Base-by-base conservation (phyloP, 2,888 invertebrate genomes). In the Drosophila stalkeri region DNA sequence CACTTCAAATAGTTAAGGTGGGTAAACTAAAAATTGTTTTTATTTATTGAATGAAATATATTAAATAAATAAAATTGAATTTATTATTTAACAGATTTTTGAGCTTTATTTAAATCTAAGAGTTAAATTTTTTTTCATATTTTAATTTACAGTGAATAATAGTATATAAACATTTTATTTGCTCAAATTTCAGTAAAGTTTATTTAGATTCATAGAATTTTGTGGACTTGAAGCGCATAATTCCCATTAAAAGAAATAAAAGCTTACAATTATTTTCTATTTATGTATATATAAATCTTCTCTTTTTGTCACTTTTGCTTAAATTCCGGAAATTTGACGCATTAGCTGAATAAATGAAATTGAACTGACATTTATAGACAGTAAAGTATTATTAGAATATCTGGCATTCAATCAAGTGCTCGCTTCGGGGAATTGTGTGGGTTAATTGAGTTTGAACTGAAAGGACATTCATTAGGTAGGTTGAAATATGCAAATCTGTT, bases 401-500 rank as follows among this genome's bases (percentile, higher is more conserved):
- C 37, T 44, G 16, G 5, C 23, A 51, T 49, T 52, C 8, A 44
- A 18, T 14, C 3, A 11, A n/a, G 12, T 0, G 5, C 9, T 39
- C 11, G 18, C 6, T 16, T 3, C 9, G 18, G 2, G 20, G 33
- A 33, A 12, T 31, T 33, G 35, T 41, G 35, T 46, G 35, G 20
- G 35, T 39, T 65, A 65, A 70, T 65, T 56, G 35, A 63, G 56
- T 55, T 66, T 41, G 9, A 49, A 12, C 2, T 31, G 39, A 63
- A 43, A 44, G 52, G 33, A 18, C 31, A 11, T 54, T 62, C 46
- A 68, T 76, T 63, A 31, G 46, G 4, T 23, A 37, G 12, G 51
- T 16, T 52, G 56, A 68, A 65, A 43, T 68, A 72, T 76, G 64
- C 47, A 47, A 76, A 65, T 39, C 18, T 46, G 18, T 43, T 52